Percentiles rank a stretch among this genome's conserved stretches.
Conservation (phyloP, 2,113 vertebrate genomes). For the Pollimyrus isidori region DNA sequence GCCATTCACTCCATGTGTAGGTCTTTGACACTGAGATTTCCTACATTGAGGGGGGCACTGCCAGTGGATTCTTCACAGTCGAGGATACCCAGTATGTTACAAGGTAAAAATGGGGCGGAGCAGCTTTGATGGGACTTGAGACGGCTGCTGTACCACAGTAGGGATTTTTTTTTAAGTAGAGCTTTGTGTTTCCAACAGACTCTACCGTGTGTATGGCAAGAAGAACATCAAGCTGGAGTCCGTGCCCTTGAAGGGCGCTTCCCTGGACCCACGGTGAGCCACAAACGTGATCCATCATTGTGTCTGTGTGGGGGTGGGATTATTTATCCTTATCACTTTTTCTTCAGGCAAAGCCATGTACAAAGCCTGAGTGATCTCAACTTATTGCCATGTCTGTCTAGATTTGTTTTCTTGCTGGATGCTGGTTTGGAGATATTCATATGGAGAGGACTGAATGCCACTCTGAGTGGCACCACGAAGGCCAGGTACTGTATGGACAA, state of each 20-base stretch:
- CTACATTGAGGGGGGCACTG: slow-evolving; percentile 90
- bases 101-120: slow-evolving; percentile 56
- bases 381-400: slow-evolving; percentile 35
- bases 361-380: background rate
- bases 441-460: slow-evolving; percentile 85
- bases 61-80: slow-evolving; percentile 91
- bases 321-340: background rate
- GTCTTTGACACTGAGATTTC: slow-evolving; percentile 89
- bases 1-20: slow-evolving; percentile 41
- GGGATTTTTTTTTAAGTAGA: background rate
- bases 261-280: slow-evolving; percentile 81
- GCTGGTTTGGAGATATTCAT: slow-evolving; percentile 75
- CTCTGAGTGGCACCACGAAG: slow-evolving; percentile 84
- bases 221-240: slow-evolving; percentile 90
- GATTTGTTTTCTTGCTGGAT: slow-evolving; percentile 88
- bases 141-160: background rate
- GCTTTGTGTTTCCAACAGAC: slow-evolving; percentile 52
- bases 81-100: slow-evolving; percentile 78
- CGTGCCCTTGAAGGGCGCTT: slow-evolving; percentile 72
- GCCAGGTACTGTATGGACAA: slow-evolving; percentile 73
- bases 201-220: slow-evolving; percentile 91
- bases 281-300: background rate
- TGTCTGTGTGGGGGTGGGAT: background rate
- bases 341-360: background rate
- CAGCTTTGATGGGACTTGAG: background rate